A percentile compares a stretch with the other conserved stretches of the same genome.
Conservation (phyloP, 2,797 vertebrate genomes). For the Hyperoplus lanceolatus region DNA sequence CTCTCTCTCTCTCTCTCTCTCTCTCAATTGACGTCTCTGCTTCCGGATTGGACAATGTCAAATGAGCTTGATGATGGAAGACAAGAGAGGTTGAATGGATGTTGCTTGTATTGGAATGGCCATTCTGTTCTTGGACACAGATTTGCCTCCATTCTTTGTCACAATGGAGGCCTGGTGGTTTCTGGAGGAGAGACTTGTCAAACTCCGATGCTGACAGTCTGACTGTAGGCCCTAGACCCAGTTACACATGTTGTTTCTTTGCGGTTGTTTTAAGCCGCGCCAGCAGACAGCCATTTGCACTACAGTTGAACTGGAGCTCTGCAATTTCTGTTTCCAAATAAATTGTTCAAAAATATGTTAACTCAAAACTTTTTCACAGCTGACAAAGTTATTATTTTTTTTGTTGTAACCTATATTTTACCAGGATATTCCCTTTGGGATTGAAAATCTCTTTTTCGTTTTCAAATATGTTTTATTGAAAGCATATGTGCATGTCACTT, state of each 20-base stretch:
- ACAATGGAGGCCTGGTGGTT: slow-evolving; percentile 69
- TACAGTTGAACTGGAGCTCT: slow-evolving; percentile 7
- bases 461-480: too few species aligned
- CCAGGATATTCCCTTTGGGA: too few species aligned
- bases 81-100: slow-evolving; percentile 66
- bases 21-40: slow-evolving; percentile 45
- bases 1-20: slow-evolving; percentile 23
- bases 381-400: too few species aligned
- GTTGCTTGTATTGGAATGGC: slow-evolving; percentile 67
- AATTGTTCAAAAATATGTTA: background rate
- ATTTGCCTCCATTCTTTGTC: slow-evolving; percentile 71
- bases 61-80: slow-evolving; percentile 73
- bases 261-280: slow-evolving; percentile 63
- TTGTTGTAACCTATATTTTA: too few species aligned
- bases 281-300: slow-evolving; percentile 56
- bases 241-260: slow-evolving; percentile 67
- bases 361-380: background rate
- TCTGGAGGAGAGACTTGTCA: slow-evolving; percentile 70
- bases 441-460: too few species aligned
- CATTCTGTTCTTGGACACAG: slow-evolving; percentile 67
- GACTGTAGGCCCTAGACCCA: slow-evolving; percentile 72
- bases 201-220: slow-evolving; percentile 65
- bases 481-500: too few species aligned
- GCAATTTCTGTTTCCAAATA: slow-evolving; percentile 12
- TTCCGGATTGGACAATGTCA: slow-evolving; percentile 70